phyloP scores from a whole-genome alignment of 2,797 vertebrate species.

The Numenius phaeopus region DNA sequence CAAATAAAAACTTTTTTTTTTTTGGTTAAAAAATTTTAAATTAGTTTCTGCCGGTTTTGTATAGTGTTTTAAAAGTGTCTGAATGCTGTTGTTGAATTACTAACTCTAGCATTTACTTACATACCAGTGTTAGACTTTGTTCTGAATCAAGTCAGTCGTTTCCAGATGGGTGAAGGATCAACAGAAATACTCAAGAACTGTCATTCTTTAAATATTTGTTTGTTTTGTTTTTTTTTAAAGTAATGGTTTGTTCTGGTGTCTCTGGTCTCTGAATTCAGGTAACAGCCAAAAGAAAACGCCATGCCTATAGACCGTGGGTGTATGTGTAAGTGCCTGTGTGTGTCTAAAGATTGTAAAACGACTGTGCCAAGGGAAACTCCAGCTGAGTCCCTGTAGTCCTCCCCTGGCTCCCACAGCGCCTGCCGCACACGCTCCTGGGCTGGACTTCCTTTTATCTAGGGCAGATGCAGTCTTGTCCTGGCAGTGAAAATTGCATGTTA shows the following conservation, averaged over 20 bases:
- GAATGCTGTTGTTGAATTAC: not conserved
- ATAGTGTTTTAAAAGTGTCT: not conserved
- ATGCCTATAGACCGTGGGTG: fast-evolving
- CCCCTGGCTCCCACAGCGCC: not conserved
- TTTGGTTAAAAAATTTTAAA: not conserved
- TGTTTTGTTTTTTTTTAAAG: not conserved
- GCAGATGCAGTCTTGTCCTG: not conserved
- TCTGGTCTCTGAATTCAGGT: not conserved
- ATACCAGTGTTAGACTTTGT: not conserved
- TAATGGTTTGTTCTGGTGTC: not conserved
- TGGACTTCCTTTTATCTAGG: not conserved
- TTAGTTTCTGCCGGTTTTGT: not conserved
- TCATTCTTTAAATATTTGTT: not conserved
- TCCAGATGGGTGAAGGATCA: not conserved
- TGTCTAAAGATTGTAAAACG: not conserved
- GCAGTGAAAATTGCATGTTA: fast-evolving
- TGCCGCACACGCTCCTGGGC: fast-evolving
- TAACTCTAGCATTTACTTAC: not conserved
- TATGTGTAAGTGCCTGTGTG: not conserved
- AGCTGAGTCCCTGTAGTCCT: fast-evolving
- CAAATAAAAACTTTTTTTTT: fast-evolving
- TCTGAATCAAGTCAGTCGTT: not conserved
- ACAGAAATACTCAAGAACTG: not conserved
- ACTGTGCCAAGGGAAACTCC: not conserved
- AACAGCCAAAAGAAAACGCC: not conserved